Evolutionary conservation across 35 echinoderm and acorn worm species (phyloP).

Genomic region (Lytechinus pictus): DNA sequence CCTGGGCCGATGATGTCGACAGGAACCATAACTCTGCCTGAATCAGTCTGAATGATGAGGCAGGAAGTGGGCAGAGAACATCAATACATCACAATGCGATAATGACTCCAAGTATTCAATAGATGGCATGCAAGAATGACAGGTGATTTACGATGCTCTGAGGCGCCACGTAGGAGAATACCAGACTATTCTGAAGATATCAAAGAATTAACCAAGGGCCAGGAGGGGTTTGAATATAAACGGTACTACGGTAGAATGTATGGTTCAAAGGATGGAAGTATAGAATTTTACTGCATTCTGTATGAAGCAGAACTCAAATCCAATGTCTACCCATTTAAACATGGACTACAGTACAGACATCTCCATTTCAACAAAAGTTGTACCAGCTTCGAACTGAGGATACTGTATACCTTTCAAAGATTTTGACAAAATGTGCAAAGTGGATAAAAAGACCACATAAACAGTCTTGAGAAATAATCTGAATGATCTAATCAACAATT

Average conservation of each 20-base stretch:
- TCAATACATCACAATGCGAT: not conserved
- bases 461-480: not conserved
- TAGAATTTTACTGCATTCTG: too few species aligned
- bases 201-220: not conserved
- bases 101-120: not conserved
- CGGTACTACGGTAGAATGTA: not conserved
- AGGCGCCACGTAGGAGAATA: not conserved
- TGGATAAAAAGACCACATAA: too few species aligned
- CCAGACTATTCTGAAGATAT: not conserved
- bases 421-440: too few species aligned
- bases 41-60: not conserved
- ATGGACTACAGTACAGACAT: too few species aligned
- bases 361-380: too few species aligned
- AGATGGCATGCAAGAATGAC: not conserved
- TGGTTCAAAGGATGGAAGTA: not conserved
- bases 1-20: too few species aligned
- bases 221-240: not conserved
- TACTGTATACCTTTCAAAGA: too few species aligned
- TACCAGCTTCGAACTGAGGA: too few species aligned
- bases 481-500: too few species aligned
- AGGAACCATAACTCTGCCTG: too few species aligned
- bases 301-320: too few species aligned
- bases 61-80: not conserved
- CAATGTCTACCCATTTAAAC: too few species aligned
- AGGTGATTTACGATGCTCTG: conserved; percentile 9